Evolutionary conservation across 2,113 vertebrate species (phyloP).

Genomic region (Dasypus novemcinctus): DNA sequence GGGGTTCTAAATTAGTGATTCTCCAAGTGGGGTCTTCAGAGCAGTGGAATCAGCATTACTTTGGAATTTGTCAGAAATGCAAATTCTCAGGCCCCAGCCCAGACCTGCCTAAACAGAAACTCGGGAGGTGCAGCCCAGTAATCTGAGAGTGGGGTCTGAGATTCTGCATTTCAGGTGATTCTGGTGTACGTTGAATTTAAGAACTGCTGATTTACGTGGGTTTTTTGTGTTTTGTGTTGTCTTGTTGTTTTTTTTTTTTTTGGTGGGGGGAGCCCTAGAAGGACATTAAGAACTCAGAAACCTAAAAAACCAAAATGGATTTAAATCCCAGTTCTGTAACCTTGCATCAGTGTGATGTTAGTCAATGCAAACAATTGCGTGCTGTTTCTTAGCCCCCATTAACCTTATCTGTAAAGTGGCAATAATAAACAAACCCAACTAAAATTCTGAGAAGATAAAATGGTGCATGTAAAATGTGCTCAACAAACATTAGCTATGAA

Average conservation of each 20-base stretch:
- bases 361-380: background rate
- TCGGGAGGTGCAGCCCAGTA: fast-evolving
- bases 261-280: background rate
- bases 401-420: background rate
- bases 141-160: too few species aligned
- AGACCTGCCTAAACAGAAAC: background rate
- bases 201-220: background rate
- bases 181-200: background rate
- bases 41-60: background rate
- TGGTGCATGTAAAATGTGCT: background rate
- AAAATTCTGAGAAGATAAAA: background rate
- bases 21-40: background rate
- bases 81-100: background rate
- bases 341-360: background rate
- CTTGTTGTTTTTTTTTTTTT: too few species aligned
- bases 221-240: background rate
- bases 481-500: background rate
- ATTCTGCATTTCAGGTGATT: background rate
- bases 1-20: background rate
- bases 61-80: background rate
- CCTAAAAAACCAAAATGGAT: background rate
- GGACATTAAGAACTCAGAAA: background rate
- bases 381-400: background rate
- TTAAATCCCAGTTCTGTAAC: background rate
- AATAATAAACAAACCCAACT: background rate